A percentile compares a stretch with the other conserved stretches of the same genome.
These are phyloP conservation scores for Montipora capricornis DNA, from an alignment of 64 coral and sea anemone species.

Conservation along the genomic window DNA sequence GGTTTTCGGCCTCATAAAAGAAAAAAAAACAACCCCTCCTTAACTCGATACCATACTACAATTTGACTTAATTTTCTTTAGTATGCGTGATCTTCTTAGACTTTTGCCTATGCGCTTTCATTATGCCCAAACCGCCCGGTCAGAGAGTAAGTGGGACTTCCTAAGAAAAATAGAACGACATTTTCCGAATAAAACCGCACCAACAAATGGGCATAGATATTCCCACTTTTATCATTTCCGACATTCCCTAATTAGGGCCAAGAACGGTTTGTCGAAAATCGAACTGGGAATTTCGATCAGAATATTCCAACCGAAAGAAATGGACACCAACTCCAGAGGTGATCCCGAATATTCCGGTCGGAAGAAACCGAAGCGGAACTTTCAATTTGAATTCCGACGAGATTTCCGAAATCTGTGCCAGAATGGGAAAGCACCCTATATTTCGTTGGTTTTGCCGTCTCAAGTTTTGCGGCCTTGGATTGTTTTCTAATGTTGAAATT, in stretches of 20 bases:
- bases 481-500: too few relatives aligned
- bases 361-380: neutral
- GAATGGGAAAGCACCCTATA: conserved; percentile 1
- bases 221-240: neutral
- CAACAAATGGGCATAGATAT: neutral
- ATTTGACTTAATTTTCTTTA: too few relatives aligned
- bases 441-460: too few relatives aligned
- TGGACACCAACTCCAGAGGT: conserved; percentile 19
- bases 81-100: neutral
- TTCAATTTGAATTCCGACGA: neutral
- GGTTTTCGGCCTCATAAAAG: too few relatives aligned
- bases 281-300: neutral
- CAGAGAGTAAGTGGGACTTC: neutral
- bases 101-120: neutral
- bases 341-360: conserved; percentile 20
- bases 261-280: neutral
- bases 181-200: neutral
- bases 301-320: neutral
- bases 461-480: neutral
- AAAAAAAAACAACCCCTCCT: too few relatives aligned
- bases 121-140: neutral
- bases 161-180: neutral
- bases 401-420: neutral
- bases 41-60: too few relatives aligned
- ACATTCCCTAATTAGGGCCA: conserved; percentile 17